Evolutionary conservation across 2,888 invertebrate species (phyloP), one percentile per base, ranked within the genome.

Genomic region (Neocrepidodera transversa): DNA sequence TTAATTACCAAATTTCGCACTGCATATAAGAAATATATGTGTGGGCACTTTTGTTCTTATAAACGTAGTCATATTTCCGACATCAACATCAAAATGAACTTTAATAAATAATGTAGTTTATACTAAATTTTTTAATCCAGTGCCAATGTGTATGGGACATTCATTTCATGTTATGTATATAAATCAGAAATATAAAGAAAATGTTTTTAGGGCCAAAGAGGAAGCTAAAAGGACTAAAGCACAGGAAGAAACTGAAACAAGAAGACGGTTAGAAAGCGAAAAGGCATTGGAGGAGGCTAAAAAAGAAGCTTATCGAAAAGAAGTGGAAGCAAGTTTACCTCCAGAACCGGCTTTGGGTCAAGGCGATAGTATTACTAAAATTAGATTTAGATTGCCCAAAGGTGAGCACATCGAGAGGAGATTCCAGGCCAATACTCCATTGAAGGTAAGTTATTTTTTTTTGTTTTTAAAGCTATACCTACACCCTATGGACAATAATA

Each of bases 331-430:
- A 56, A 85, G 86, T 64, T 83, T 93, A 74, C 92, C 92, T 16
- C 81, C 83, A 13, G 93, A 92, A 81, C 92, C 93, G 18, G 75
- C 81, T 35, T 80, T 83, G 56, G 81, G 82, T 36, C 79, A 82
- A 65, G 80, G 83, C 40, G 82, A 83, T 67, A 82, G 82, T 58
- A 85, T 89, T 59, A 83, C 90, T 45, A 90, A 90, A 78, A 87
- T 96, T 70, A 85, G 94, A 64, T 87, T 96, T 65, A 86, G 95
- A 18, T 84, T 91, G 71, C 95, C 96, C 52, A 88, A 88, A 68
- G 90, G 92, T 47, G 84, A 86, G 68, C 84, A 86, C 71, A 81
- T 95, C 59, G 90, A 90, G 76, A 84, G 96, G 30, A 87, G 91
- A 72, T 97, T 97, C 82, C 80, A 81, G 38, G 81, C 82, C 10